Conservation (phyloP, 2,888 invertebrate genomes). For the Byasa hedistus region DNA sequence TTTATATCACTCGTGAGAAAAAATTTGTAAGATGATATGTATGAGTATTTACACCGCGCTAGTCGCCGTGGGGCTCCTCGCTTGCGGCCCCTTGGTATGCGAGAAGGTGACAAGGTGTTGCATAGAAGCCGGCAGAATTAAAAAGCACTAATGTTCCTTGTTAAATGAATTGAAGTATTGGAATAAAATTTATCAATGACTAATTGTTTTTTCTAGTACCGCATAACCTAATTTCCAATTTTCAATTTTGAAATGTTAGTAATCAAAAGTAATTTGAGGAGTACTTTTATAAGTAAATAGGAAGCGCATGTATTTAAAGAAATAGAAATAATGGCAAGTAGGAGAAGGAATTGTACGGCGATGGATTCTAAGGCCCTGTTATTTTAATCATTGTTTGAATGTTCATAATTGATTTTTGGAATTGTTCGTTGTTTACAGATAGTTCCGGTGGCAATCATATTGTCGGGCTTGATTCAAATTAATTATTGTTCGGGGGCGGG, state of each 20-base stretch:
- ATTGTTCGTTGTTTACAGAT: conserved; percentile 26
- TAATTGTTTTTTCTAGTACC: conserved; percentile 4
- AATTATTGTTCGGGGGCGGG: neutral
- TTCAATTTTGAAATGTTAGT: too few relatives aligned
- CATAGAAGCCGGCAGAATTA: conserved; percentile 32
- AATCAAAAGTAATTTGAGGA: too few relatives aligned
- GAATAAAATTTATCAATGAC: conserved; percentile 13
- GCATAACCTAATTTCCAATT: conserved; percentile 6
- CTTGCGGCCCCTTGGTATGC: conserved; percentile 45
- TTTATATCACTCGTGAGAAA: neutral
- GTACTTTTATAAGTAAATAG: too few relatives aligned
- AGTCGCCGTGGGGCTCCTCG: conserved; percentile 41
- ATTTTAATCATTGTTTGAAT: too few relatives aligned
- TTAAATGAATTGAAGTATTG: conserved; percentile 11
- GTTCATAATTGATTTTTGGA: conserved; percentile 11
- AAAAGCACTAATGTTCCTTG: conserved; percentile 5
- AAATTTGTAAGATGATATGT: conserved; percentile 46
- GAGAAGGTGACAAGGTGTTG: conserved; percentile 44
- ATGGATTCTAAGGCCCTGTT: too few relatives aligned
- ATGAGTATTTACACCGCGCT: conserved; percentile 40
- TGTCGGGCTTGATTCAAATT: conserved; percentile 5
- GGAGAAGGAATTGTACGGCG: too few relatives aligned
- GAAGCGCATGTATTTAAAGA: too few relatives aligned
- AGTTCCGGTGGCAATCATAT: conserved; percentile 11
- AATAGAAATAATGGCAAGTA: too few relatives aligned